Base-by-base conservation (phyloP, 2,113 vertebrate genomes). In the Peucedramus taeniatus region DNA sequence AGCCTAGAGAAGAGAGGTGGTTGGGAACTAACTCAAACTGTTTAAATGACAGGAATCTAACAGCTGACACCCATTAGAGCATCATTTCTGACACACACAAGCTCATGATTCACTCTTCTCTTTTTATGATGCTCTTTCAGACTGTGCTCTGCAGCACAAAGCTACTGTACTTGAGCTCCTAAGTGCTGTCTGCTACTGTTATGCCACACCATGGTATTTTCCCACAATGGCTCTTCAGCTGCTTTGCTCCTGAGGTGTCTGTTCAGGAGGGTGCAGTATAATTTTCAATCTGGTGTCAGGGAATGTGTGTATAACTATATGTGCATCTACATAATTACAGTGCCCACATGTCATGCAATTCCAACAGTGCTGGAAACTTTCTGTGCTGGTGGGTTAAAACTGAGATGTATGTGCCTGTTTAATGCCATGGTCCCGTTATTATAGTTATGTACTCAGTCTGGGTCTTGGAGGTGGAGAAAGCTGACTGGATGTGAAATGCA, bases 21-120 rank as follows among this genome's bases (percentile, higher is more conserved):
- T 71, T 16, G 19, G 60, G 42, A 80, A 42, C 65, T 61, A 61
- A 60, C 84, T 90, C 59, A 39, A 68, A 77, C 47, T 33, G 54
- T 54, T 92, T 61, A 91, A 96, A 75, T 89, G 69, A 87, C 47
- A 92, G 53, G 57, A 88, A 59, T 92, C 68, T 80, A 83, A 80
- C 44, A 92, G 57, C 88, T 95, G 91, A 86, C 49, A 66, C 15
- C 31, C 51, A 63, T 94, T 91, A 93, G 13, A 76, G 15, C 59
- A 79, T 61, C 4, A 17, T 75, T 89, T 94, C 91, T 94, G 78
- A 86, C 65, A 92, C 86, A 83, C 75, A 40, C 69, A 65, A 22
- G 37, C 53, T 92, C 42, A 53, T 14, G 26, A 77, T 76, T 95
- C 81, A 78, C 65, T 83, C 65, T 69, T 80, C 80, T 53, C 40